phyloP scores from a whole-genome alignment of 1,140 invertebrate species.

The Drosophila pectinifera region DNA sequence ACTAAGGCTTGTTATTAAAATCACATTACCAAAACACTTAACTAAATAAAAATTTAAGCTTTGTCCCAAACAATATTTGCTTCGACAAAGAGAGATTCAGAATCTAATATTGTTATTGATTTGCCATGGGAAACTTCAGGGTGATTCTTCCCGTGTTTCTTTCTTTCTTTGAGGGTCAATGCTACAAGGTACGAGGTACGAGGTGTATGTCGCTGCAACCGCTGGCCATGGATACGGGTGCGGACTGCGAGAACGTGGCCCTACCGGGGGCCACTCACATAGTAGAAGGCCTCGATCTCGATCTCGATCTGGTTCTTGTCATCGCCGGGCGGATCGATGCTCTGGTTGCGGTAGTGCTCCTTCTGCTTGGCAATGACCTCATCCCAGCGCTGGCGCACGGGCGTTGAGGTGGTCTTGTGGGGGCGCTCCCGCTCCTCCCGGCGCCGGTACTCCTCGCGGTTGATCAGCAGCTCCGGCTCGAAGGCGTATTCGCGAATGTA shows the following conservation, averaged over 20 bases:
- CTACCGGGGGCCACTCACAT: slow-evolving; percentile 69
- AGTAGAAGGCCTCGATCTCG: slow-evolving; percentile 84
- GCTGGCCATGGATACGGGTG: slow-evolving; percentile 11
- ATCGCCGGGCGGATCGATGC: slow-evolving; percentile 60
- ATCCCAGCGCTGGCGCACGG: slow-evolving; percentile 74
- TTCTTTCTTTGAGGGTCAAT: slow-evolving; percentile 3
- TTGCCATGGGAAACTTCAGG: not conserved
- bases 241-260: not conserved
- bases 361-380: slow-evolving; percentile 77
- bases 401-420: slow-evolving; percentile 49
- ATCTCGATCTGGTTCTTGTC: slow-evolving; percentile 81
- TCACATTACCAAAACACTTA: no score
- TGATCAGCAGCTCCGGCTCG: slow-evolving; percentile 83
- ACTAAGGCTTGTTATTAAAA: no score
- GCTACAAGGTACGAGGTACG: not conserved
- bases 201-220: not conserved
- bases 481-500: slow-evolving; percentile 84
- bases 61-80: not conserved
- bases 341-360: slow-evolving; percentile 60
- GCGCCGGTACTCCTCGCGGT: slow-evolving; percentile 80
- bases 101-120: not conserved
- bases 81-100: not conserved
- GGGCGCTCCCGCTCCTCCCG: slow-evolving; percentile 64
- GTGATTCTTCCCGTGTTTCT: slow-evolving; percentile 13
- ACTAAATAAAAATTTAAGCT: no score